Evolutionary conservation across 2,797 vertebrate species (phyloP).

Genomic region (Trichosurus vulpecula): DNA sequence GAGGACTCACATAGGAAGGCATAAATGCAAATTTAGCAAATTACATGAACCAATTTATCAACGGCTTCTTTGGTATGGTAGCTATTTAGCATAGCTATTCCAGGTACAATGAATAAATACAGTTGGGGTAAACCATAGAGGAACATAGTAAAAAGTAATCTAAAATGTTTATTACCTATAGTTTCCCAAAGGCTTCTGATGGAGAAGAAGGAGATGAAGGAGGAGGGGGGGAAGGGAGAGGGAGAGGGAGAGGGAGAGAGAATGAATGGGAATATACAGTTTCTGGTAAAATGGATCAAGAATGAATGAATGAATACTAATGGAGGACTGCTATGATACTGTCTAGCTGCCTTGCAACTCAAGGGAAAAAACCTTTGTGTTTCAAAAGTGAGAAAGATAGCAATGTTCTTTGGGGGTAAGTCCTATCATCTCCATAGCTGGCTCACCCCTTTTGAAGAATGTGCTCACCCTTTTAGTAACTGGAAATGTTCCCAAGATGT

Average conservation of each 20-base stretch:
- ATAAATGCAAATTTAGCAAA: neutral
- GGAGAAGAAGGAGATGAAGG: no score
- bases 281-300: fast-evolving
- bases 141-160: neutral
- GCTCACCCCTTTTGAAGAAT: constrained; percentile 52
- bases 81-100: neutral
- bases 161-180: neutral
- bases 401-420: neutral
- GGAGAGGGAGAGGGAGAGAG: no score
- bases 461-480: constrained; percentile 58
- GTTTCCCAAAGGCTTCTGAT: neutral
- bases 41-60: neutral
- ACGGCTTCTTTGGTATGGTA: neutral
- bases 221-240: fast-evolving
- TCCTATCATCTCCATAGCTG: neutral
- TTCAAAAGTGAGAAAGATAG: neutral
- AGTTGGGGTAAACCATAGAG: neutral
- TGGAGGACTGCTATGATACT: neutral
- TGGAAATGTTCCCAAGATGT: constrained; percentile 72
- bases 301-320: neutral
- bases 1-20: neutral
- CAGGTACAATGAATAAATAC: neutral
- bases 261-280: neutral
- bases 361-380: constrained; percentile 40
- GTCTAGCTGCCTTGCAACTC: constrained; percentile 32